A percentile compares a stretch with the other conserved stretches of the same genome.
Conservation (phyloP, 1,140 invertebrate species). For the Parapsyche elsis region DNA sequence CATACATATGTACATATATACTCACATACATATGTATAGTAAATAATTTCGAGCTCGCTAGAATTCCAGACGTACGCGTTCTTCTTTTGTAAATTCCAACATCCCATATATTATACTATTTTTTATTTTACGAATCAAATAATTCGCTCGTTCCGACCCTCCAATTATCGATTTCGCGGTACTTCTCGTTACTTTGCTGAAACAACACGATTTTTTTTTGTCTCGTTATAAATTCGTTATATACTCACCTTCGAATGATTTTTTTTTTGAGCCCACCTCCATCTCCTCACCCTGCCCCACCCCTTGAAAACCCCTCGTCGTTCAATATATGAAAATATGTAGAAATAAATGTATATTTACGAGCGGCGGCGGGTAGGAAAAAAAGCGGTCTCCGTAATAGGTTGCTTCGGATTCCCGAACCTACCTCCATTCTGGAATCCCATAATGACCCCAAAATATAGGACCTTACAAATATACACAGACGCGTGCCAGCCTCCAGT, state of each 20-base stretch:
- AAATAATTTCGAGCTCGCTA: too few species aligned
- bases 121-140: neutral
- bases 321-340: constrained; percentile 2
- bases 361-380: neutral
- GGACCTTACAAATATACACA: neutral
- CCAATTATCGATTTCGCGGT: neutral
- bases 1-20: too few species aligned
- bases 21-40: too few species aligned
- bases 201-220: neutral
- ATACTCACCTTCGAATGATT: neutral
- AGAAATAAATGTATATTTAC: neutral
- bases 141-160: neutral
- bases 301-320: neutral
- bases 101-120: neutral
- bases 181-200: neutral
- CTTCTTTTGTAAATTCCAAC: too few species aligned
- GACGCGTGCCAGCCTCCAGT: neutral
- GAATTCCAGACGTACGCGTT: too few species aligned
- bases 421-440: neutral
- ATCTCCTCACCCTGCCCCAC: too few species aligned
- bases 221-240: neutral
- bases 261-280: neutral
- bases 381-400: neutral
- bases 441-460: constrained; percentile 2
- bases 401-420: neutral